Evolutionary conservation across 1,140 invertebrate genomes (phyloP).

Genomic region (Akabosia matsudoensis): DNA sequence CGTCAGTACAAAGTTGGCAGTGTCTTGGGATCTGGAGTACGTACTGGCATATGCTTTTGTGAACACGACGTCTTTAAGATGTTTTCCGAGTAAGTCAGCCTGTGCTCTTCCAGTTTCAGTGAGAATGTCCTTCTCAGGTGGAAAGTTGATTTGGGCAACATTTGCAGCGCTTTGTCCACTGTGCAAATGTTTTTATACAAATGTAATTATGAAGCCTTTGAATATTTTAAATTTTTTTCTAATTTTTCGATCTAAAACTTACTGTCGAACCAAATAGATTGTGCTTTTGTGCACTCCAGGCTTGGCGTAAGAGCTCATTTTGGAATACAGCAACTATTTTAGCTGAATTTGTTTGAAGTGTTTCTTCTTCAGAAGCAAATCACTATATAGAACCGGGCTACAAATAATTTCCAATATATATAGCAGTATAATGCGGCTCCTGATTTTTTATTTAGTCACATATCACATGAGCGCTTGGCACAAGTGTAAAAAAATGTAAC

Average conservation of each 20-base stretch:
- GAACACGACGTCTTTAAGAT: constrained; percentile 21
- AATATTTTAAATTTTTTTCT: neutral
- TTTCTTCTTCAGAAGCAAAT: neutral
- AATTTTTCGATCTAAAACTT: neutral
- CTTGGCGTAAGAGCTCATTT: neutral
- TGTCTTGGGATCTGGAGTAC: neutral
- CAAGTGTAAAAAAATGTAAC: too few species aligned
- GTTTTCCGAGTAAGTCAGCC: constrained; percentile 12
- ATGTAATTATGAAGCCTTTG: neutral
- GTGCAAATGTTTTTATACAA: neutral
- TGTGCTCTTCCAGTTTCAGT: constrained; percentile 14
- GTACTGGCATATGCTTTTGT: constrained; percentile 12
- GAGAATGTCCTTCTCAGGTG: neutral
- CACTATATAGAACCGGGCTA: too few species aligned
- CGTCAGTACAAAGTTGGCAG: neutral
- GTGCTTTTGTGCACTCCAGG: neutral
- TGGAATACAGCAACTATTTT: neutral
- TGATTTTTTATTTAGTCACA: too few species aligned
- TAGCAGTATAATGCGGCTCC: too few species aligned
- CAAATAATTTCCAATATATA: too few species aligned
- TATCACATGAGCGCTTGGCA: too few species aligned
- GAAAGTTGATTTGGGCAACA: neutral
- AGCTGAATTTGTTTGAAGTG: neutral
- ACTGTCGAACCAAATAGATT: constrained; percentile 9
- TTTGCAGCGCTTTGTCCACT: neutral